Base-by-base conservation (phyloP, 1,140 invertebrate species). In the Drosophila ohnishii region DNA sequence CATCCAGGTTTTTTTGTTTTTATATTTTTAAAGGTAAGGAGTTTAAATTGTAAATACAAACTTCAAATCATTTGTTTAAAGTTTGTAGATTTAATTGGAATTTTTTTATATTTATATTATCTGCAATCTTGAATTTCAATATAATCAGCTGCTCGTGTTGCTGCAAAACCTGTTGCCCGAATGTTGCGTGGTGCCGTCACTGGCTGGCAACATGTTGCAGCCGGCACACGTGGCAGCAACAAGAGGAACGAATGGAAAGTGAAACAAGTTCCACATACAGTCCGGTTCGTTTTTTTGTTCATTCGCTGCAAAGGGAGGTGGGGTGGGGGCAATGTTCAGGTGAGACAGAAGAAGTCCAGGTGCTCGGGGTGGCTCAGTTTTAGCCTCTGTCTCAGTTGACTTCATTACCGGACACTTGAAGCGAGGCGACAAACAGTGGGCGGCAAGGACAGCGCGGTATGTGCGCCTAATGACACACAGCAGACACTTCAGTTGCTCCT, bases 361-460 rank as follows among this genome's bases (percentile, higher is more conserved):
- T 87, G 65, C 78, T 35, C 32, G 3, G 80, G 83, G 75, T 75
- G 67, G 62, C 65, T 50, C 66, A 69, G 51, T 53, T 35, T 53
- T 53, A 53, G 51, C 13, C 32, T 53, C 51, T 78, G 76, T 63
- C 66, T 50, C 66, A 69, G 82, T 86, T 87, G 82, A 86, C 82
- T 86, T 86, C 82, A 86, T 86, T 86, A 86, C 79, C 74, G 79
- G 82, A 85, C 82, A 85, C 82, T 85, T 70, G 82, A 85, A 78
- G 44, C 73, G 72, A 75, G 81, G 69, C 64, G 63, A 75, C 75
- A 79, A 78, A 70, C 75, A 79, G 80, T 59, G 39, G 25, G 62
- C 51, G 51, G 51, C 39, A 39, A 60, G 55, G 50, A 55, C 75
- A 80, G 77, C 69, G 66, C 59, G 59, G 53, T 53, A 53, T 53